Evolutionary conservation across 2,113 vertebrate species (phyloP).

Genomic region (Aegypius monachus): DNA sequence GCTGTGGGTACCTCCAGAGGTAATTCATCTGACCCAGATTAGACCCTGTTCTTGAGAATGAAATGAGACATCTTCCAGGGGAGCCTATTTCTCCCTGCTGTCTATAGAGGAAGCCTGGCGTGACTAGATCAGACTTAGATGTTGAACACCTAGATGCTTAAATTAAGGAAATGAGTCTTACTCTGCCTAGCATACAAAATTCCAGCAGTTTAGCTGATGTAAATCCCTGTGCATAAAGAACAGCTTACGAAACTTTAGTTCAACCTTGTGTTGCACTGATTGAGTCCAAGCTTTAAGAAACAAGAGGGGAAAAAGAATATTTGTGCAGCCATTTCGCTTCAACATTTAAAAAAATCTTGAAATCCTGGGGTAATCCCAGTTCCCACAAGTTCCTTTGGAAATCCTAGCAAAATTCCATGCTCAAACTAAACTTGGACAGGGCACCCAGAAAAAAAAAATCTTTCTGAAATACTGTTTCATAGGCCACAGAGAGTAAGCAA

Average conservation of each 20-base stretch:
- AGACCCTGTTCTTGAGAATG: not conserved
- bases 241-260: not conserved
- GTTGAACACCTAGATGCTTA: not conserved
- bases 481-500: not conserved
- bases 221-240: not conserved
- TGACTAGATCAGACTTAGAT: not conserved
- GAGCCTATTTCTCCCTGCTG: not conserved
- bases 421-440: not conserved
- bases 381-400: not conserved
- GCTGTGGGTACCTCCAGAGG: not conserved
- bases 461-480: not conserved
- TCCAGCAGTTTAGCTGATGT: not conserved
- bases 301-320: accelerated
- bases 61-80: not conserved
- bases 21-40: not conserved
- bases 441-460: not conserved
- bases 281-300: not conserved
- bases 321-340: not conserved
- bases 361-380: not conserved
- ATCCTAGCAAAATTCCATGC: not conserved
- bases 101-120: not conserved
- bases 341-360: not conserved
- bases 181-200: not conserved
- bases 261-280: not conserved
- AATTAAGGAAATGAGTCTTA: not conserved